Base-by-base conservation (phyloP, 2,888 invertebrate genomes). In the Plagodis pulveraria region DNA sequence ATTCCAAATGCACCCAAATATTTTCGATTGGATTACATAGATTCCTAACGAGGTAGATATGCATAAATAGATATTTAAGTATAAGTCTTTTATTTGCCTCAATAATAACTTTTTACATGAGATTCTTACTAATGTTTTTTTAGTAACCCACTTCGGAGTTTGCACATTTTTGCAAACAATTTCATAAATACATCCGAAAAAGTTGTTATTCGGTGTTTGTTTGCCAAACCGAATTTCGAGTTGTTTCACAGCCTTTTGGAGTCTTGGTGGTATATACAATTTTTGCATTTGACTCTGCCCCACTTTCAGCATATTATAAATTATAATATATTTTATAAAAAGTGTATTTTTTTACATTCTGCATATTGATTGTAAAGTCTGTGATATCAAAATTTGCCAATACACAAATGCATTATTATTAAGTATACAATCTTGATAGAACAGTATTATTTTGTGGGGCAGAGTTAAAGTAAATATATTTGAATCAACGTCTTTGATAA, bases 171-270 rank as follows among this genome's bases (percentile, higher is more conserved):
- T 36, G 8, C 36, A 22, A 22, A 22, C n/a, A 22, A 22, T 22
- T 22, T 22, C n/a, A 41, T 41, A 41, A 41, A 41, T 9, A n/a
- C 41, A 41, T 11, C 9, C 8, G 4, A 44, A 32, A 44, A 6
- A 5, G 6, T 4, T 5, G 7, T 43, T 12, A 12, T 4, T 8
- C 9, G 4, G 0, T 44, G 33, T 6, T 50, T 22, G 41, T 58
- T 72, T 64, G 84, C 84, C 77, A 79, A 86, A 90, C 87, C 87
- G 84, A 87, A 86, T 77, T 47, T 78, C 71, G 64, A 77, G 87
- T 87, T 88, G 82, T 84, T 87, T 91, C 91, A 91, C 91, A 91
- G 91, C 91, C 91, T 87, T 87, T 78, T 72, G 85, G 85, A 87
- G 89, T 91, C 89, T 90, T 87, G 86, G 82, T 87, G 81, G 78